phyloP scores from a whole-genome alignment of 2,797 vertebrate genomes.

The Microctenopoma lineatum region DNA sequence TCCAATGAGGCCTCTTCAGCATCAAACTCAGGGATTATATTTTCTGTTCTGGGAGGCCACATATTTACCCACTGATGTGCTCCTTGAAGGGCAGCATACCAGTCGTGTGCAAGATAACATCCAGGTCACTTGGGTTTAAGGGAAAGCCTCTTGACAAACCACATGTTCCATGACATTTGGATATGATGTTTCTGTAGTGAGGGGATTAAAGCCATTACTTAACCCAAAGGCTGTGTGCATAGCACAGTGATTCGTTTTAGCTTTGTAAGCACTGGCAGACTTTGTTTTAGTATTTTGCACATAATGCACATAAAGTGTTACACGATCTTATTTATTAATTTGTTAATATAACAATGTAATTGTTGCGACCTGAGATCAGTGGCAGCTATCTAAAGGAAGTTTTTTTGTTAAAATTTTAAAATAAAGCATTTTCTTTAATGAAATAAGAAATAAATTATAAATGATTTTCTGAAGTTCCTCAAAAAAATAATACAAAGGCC shows the following conservation, averaged over 20 bases:
- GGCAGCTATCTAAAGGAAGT: too few relatives aligned
- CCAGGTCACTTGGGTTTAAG: conserved; percentile 59
- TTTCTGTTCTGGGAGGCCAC: conserved; percentile 66
- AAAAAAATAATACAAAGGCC: not conserved
- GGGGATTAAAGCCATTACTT: conserved; percentile 43
- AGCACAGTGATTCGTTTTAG: conserved; percentile 9
- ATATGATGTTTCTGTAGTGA: conserved; percentile 62
- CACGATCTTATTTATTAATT: not conserved
- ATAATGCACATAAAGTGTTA: not conserved
- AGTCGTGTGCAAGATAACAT: conserved; percentile 66
- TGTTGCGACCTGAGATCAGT: too few relatives aligned
- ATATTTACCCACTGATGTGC: conserved; percentile 67
- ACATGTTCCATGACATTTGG: conserved; percentile 63
- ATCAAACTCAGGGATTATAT: conserved; percentile 67
- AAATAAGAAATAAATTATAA: too few relatives aligned
- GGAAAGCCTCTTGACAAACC: conserved; percentile 45
- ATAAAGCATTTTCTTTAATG: too few relatives aligned
- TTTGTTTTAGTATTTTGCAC: not conserved
- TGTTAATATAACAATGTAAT: not conserved
- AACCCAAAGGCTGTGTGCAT: conserved; percentile 23
- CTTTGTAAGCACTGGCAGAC: conserved; percentile 11
- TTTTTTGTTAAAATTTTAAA: too few relatives aligned
- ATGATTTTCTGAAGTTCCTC: not conserved
- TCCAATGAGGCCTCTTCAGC: conserved; percentile 72
- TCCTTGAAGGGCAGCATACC: conserved; percentile 64